Percentiles rank a stretch among this genome's conserved stretches.
phyloP scores from a whole-genome alignment of 2,797 vertebrate species.

The Galaxias olidus region DNA sequence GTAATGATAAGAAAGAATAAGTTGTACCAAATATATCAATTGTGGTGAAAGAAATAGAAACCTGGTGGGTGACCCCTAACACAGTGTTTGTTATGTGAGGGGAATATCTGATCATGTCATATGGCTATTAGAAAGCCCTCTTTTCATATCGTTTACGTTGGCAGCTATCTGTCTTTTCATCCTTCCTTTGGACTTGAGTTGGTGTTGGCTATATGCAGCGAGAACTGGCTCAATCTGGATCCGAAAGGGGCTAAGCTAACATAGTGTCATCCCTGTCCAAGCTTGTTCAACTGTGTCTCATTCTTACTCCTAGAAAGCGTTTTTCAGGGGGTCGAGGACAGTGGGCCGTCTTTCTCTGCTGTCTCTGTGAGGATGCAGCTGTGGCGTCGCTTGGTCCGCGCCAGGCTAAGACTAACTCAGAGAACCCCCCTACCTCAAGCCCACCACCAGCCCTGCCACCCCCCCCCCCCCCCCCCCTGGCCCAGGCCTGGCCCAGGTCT shows the following conservation, averaged over 20 bases:
- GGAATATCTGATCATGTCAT: no score
- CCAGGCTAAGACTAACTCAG: constrained; percentile 26
- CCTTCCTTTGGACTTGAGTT: not conserved
- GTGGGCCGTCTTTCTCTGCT: not conserved
- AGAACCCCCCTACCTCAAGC: not conserved
- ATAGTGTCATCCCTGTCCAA: constrained; percentile 6
- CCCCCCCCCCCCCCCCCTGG: constrained; percentile 12
- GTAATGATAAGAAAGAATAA: no score
- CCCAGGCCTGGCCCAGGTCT: not conserved
- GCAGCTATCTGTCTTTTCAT: not conserved
- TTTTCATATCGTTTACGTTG: no score
- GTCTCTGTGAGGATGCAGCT: constrained; percentile 13
- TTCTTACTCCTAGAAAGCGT: not conserved
- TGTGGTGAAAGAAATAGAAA: no score
- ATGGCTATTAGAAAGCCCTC: no score
- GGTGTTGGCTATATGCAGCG: not conserved
- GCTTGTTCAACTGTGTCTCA: constrained; percentile 6
- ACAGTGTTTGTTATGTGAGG: no score
- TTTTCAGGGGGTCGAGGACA: constrained; percentile 11
- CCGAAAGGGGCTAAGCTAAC: constrained; percentile 3
- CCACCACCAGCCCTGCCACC: not conserved
- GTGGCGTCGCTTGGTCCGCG: constrained; percentile 4
- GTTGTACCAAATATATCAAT: no score
- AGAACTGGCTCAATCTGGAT: constrained; percentile 3
- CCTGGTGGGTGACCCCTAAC: no score